Base-by-base conservation (phyloP, 2,797 vertebrate genomes). In the Acanthurus tractus region DNA sequence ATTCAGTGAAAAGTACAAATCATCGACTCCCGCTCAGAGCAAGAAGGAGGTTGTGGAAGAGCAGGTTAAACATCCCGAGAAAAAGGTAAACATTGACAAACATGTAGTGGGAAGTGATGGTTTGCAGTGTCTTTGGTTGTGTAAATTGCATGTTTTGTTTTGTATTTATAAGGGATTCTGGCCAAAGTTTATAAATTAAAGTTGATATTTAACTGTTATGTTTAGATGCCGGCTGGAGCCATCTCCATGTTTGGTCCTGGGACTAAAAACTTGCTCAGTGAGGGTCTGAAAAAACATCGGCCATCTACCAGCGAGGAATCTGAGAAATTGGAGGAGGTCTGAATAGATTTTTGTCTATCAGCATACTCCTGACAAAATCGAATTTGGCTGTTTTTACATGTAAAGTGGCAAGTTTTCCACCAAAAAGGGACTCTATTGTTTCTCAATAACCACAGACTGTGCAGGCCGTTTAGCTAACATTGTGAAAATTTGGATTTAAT, bases 211-310 rank as follows among this genome's bases (percentile, higher is more conserved):
- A 2, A 18, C 13, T 18, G 13, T n/a, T 54, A 10, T 72, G 9
- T 88, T 74, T 70, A 96, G 95, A 86, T 94, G 88, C 95, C 93
- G 40, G 94, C 93, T 18, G 96, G 96, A 4, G 95, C 95, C 18
- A 74, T 95, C 55, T 96, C 95, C 23, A 79, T 94, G 83, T 96
- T 96, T 77, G 95, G 95, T 65, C 94, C 95, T 15, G 93, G 91
- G 34, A 96, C 95, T 59, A 94, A 93, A 87, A 95, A 68, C 83
- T 79, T 96, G 52, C 89, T 96, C 46, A 92, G 76, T 14, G 95
- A 96, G 76, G 85, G 91, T 38, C 74, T 95, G 66, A 95, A 87
- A 76, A 96, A 93, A 84, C 92, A 69, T 4, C 90, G 80, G 25
- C 78, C 56, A 3, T 93, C 95, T 50, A 89, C 92, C 59, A 94